phyloP scores from a whole-genome alignment of 2,113 vertebrate genomes.

The Smithornis capensis region DNA sequence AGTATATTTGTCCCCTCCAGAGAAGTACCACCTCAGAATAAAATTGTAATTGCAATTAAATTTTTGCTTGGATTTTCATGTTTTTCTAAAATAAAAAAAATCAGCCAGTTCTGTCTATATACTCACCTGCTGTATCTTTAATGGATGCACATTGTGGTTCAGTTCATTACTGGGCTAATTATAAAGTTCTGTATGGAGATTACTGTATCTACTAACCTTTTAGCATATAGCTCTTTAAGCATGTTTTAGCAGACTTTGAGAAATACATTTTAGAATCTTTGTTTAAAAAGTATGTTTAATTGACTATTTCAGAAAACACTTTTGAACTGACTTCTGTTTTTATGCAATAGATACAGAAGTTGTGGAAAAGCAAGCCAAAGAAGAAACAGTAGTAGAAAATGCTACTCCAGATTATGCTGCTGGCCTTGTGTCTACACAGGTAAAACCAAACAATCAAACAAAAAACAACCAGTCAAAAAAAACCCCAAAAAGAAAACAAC shows the following conservation, averaged over 20 bases:
- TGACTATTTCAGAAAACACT: not conserved
- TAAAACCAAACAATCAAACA: constrained; percentile 20
- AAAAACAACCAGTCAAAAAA: not conserved
- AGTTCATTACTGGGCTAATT: not conserved
- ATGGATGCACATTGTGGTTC: not conserved
- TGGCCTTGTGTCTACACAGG: constrained; percentile 95
- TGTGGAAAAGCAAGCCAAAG: constrained; percentile 93
- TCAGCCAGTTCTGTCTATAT: not conserved
- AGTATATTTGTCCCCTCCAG: too few relatives aligned
- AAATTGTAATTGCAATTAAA: not conserved
- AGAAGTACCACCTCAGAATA: not conserved
- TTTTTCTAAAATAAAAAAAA: not conserved
- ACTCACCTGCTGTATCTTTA: not conserved
- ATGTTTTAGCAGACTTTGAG: not conserved
- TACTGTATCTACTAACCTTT: not conserved
- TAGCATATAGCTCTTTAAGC: not conserved
- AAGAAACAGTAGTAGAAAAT: constrained; percentile 92
- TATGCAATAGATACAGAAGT: constrained; percentile 82
- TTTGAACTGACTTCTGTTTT: not conserved
- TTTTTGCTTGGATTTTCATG: not conserved
- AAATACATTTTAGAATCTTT: not conserved
- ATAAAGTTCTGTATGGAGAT: not conserved
- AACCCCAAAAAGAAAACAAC: not conserved
- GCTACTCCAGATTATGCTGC: constrained; percentile 97
- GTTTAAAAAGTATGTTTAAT: not conserved